Evolutionary conservation across 2,888 invertebrate genomes (phyloP).

Genomic region (Leucozona laternaria): DNA sequence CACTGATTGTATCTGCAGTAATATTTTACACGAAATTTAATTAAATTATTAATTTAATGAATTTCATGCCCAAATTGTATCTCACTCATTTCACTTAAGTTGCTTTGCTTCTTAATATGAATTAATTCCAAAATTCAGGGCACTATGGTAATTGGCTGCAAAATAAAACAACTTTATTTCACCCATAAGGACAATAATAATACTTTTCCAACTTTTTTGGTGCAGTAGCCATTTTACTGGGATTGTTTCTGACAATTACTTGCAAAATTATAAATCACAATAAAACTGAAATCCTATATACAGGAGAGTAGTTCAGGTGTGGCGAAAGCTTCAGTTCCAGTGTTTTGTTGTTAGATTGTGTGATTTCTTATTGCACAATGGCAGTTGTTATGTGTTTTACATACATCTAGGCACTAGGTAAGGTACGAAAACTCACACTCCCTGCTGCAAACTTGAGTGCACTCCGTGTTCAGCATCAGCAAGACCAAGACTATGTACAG

Average conservation of each 20-base stretch:
- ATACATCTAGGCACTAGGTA: background rate
- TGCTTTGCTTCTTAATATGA: background rate
- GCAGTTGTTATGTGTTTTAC: background rate
- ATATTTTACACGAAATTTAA: background rate
- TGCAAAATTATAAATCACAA: slow-evolving; percentile 24
- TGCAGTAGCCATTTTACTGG: slow-evolving; percentile 26
- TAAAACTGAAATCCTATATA: slow-evolving; percentile 10
- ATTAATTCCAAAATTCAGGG: background rate
- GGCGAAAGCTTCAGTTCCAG: background rate
- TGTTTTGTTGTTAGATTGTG: background rate
- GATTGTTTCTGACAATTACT: slow-evolving; percentile 30
- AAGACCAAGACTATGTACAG: slow-evolving; percentile 10
- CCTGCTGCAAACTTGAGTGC: slow-evolving; percentile 3
- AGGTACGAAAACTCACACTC: background rate
- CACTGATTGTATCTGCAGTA: no score
- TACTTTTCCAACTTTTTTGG: background rate
- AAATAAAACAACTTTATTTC: slow-evolving; percentile 18
- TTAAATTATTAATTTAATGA: background rate
- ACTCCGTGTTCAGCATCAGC: background rate
- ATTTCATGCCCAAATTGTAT: background rate
- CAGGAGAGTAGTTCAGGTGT: background rate
- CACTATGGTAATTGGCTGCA: background rate
- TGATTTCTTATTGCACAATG: slow-evolving; percentile 16
- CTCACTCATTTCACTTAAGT: background rate
- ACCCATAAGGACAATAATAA: slow-evolving; percentile 11